These are phyloP conservation scores for Zaprionus ghesquierei DNA, from an alignment of 1,140 invertebrate species.

Conservation along the genomic window DNA sequence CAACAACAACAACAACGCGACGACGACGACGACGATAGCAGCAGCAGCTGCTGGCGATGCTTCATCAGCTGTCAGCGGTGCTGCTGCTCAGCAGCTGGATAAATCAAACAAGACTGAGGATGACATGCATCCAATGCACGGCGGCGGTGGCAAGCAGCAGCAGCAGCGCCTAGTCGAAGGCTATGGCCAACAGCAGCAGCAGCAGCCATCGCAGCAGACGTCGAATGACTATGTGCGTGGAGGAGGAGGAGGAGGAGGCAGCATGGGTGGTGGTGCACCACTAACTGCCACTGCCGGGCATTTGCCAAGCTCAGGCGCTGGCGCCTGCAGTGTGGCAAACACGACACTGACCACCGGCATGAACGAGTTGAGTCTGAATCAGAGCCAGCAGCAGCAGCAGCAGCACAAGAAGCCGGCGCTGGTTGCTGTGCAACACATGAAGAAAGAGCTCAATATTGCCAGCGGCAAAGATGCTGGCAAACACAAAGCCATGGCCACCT, in stretches of 20 bases:
- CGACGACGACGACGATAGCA: conserved; percentile 22
- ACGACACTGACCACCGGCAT: conserved; percentile 55
- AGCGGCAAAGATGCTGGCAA: conserved; percentile 61
- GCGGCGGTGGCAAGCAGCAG: conserved; percentile 38
- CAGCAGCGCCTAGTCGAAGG: conserved; percentile 48
- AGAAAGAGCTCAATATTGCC: conserved; percentile 61
- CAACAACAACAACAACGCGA: conserved; percentile 30
- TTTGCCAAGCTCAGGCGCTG: conserved; percentile 53
- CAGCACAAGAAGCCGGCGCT: conserved; percentile 72
- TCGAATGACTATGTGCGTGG: conserved; percentile 82
- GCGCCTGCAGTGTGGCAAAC: conserved; percentile 63
- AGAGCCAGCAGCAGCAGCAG: too few relatives aligned
- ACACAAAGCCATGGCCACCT: conserved; percentile 77
- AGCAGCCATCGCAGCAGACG: conserved; percentile 45
- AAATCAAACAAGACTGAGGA: conserved; percentile 82
- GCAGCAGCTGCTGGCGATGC: conserved; percentile 26
- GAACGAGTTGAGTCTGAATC: conserved; percentile 65
- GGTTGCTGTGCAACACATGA: conserved; percentile 64
- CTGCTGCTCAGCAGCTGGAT: conserved; percentile 57
- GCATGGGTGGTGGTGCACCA: conserved; percentile 16
- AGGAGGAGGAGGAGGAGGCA: conserved; percentile 78
- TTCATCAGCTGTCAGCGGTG: conserved; percentile 24
- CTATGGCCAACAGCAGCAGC: conserved; percentile 75
- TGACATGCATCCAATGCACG: conserved; percentile 67
- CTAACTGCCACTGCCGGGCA: conserved; percentile 25